phyloP scores from a whole-genome alignment of 2,113 vertebrate species.

The Suricata suricatta region DNA sequence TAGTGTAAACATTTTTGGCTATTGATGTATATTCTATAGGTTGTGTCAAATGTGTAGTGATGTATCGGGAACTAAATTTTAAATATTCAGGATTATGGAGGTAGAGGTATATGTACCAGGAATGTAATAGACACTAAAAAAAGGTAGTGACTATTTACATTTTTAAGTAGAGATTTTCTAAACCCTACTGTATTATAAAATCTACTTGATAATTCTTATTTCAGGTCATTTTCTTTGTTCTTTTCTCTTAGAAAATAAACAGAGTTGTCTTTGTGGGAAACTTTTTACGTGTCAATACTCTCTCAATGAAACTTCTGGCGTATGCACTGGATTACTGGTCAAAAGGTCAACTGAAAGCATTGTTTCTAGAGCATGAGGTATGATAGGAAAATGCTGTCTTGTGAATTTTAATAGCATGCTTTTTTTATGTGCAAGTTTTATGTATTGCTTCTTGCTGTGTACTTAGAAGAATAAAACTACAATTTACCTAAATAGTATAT shows the following conservation, averaged over 20 bases:
- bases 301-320: slow-evolving; percentile 97
- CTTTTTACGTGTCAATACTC: slow-evolving; percentile 97
- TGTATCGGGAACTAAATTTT: background rate
- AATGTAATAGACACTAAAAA: background rate
- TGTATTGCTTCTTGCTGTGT: background rate
- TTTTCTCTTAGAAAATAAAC: slow-evolving; percentile 88
- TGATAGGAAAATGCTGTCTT: background rate
- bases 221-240: background rate
- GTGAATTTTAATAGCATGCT: background rate
- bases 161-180: background rate
- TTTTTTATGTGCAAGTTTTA: background rate
- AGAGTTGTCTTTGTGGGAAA: slow-evolving; percentile 96
- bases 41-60: background rate
- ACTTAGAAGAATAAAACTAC: background rate
- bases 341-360: slow-evolving; percentile 90
- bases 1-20: background rate
- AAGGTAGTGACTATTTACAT: background rate
- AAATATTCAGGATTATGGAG: background rate
- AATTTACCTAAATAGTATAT: background rate
- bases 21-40: background rate
- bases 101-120: background rate
- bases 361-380: slow-evolving; percentile 92
- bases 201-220: background rate
- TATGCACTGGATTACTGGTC: slow-evolving; percentile 93
- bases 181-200: slow-evolving; percentile 1